Conservation (phyloP, 2,113 vertebrate genomes). For the Epinephelus lanceolatus region DNA sequence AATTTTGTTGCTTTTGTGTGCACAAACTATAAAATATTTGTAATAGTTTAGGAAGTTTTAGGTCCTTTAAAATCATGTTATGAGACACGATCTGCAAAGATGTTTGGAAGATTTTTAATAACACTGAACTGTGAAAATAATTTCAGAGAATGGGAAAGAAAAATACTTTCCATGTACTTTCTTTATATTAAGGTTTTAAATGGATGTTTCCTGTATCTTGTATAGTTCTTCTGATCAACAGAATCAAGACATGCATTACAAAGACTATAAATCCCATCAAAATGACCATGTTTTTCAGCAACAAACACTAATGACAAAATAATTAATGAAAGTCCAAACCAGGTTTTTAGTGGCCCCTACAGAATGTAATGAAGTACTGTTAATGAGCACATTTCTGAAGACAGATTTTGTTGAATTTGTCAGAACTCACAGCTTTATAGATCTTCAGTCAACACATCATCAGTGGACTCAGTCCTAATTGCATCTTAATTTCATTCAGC, state of each 20-base stretch:
- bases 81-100: neutral
- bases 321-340: neutral
- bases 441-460: neutral
- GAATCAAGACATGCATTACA: neutral
- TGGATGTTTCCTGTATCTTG: neutral
- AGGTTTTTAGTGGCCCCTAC: neutral
- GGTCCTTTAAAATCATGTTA: neutral
- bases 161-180: neutral
- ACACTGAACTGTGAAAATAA: neutral
- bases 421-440: neutral
- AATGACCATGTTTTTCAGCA: neutral
- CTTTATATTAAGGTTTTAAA: neutral
- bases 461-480: conserved; percentile 20
- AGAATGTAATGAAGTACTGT: neutral
- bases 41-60: neutral
- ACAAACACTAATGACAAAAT: neutral
- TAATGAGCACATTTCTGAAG: neutral
- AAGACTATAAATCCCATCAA: no score
- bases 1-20: no score
- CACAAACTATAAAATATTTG: no score
- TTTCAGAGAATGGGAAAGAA: neutral
- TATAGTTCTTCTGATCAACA: neutral
- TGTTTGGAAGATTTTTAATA: neutral
- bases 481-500: conserved; percentile 22
- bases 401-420: neutral